Conservation (phyloP, 1,140 invertebrate genomes). For the Arctopsyche grandis region DNA sequence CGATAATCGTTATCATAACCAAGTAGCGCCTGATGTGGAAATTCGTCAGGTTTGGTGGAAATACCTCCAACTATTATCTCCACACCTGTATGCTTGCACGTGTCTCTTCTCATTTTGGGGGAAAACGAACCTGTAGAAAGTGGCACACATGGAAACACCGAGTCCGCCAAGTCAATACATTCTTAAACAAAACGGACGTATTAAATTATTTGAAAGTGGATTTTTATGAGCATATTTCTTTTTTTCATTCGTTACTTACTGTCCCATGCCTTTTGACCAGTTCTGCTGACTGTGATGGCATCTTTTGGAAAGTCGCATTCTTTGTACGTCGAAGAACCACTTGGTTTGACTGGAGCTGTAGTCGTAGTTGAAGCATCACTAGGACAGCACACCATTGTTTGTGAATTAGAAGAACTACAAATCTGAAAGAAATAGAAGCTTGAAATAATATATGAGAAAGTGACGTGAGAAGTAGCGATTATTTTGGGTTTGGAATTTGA, state of each 20-base stretch:
- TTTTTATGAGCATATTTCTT: too few species aligned
- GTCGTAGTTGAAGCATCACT: too few species aligned
- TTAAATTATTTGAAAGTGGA: too few species aligned
- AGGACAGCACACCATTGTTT: not conserved
- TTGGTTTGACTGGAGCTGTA: not conserved
- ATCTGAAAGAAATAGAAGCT: too few species aligned
- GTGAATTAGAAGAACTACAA: too few species aligned
- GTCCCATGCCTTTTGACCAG: conserved; percentile 40
- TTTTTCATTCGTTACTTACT: conserved; percentile 24
- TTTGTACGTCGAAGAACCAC: too few species aligned
- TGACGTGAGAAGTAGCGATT: too few species aligned
- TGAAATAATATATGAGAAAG: too few species aligned
- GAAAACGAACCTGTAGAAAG: too few species aligned
- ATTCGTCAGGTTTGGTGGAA: not conserved
- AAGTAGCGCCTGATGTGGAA: not conserved
- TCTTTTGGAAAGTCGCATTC: conserved; percentile 11
- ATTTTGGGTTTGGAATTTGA: too few species aligned
- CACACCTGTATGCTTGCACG: not conserved
- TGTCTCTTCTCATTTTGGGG: not conserved
- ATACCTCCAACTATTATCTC: not conserved
- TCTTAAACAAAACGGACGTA: not conserved
- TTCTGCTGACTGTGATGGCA: conserved; percentile 31
- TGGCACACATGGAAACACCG: not conserved
- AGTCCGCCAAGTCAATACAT: conserved; percentile 8
- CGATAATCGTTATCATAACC: not conserved